Conservation (phyloP, 2,888 invertebrate genomes). For the Hypolimnas misippus region DNA sequence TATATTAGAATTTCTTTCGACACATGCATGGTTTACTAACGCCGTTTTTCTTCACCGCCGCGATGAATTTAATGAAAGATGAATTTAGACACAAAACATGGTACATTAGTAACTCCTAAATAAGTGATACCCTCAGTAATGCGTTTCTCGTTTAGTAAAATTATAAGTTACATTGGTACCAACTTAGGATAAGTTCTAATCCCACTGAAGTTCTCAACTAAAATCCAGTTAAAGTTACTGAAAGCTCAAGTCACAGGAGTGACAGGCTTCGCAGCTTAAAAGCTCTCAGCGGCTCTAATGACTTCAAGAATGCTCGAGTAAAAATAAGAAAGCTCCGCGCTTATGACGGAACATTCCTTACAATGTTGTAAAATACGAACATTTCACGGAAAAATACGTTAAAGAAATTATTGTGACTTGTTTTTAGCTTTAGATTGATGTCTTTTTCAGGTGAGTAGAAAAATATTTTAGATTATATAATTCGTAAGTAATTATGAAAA, state of each 20-base stretch:
- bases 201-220: slow-evolving; percentile 13
- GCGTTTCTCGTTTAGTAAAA: neutral
- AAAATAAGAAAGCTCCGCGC: slow-evolving; percentile 31
- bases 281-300: slow-evolving; percentile 39
- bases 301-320: slow-evolving; percentile 35
- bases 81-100: no score
- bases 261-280: slow-evolving; percentile 38
- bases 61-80: no score
- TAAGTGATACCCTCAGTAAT: no score
- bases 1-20: no score
- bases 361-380: slow-evolving; percentile 14
- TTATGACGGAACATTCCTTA: slow-evolving; percentile 17
- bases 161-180: slow-evolving; percentile 4
- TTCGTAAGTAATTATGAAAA: neutral
- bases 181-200: slow-evolving; percentile 5
- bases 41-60: no score
- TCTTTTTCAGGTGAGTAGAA: neutral
- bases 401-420: neutral
- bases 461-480: no score
- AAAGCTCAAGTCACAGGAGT: slow-evolving; percentile 33
- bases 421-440: neutral
- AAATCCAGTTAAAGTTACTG: slow-evolving; percentile 30
- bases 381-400: neutral
- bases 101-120: no score
- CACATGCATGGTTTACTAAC: no score